Conservation (phyloP, 1,140 invertebrate genomes). For the Bradysia coprophila region DNA sequence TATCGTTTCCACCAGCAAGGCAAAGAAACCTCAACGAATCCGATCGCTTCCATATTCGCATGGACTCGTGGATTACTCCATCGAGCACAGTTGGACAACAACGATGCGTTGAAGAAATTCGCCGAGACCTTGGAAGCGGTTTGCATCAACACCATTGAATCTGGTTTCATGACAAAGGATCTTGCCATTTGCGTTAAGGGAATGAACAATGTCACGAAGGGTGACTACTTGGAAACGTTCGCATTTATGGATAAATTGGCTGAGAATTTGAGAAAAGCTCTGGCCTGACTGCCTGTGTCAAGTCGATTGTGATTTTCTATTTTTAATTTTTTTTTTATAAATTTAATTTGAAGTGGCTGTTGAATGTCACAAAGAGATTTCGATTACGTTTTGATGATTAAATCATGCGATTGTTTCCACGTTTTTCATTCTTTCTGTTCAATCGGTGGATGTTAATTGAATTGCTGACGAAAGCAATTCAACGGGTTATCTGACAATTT, state of each 20-base stretch:
- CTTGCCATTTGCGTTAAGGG: constrained; percentile 96
- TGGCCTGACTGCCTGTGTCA: too few species aligned
- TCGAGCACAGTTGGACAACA: constrained; percentile 83
- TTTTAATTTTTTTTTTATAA: too few species aligned
- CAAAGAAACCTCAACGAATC: constrained; percentile 94
- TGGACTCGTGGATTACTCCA: constrained; percentile 88
- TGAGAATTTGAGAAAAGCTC: constrained; percentile 69
- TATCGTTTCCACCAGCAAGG: constrained; percentile 87
- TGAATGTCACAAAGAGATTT: too few species aligned
- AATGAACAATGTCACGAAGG: constrained; percentile 56
- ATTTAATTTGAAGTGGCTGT: too few species aligned
- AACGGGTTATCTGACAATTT: too few species aligned
- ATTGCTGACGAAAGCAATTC: too few species aligned
- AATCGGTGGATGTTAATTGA: too few species aligned
- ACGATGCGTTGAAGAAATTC: constrained; percentile 55
- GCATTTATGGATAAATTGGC: constrained; percentile 93
- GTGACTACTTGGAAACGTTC: constrained; percentile 93
- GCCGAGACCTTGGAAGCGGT: constrained; percentile 71
- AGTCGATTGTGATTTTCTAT: too few species aligned
- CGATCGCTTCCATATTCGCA: constrained; percentile 97
- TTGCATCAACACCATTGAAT: constrained; percentile 87
- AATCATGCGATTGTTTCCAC: too few species aligned
- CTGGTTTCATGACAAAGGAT: constrained; percentile 96
- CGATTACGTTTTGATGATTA: too few species aligned
- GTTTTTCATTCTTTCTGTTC: too few species aligned